Percentiles rank a stretch among this genome's conserved stretches.
These are phyloP conservation scores for Panthera tigris DNA, from an alignment of 2,113 vertebrate species.

Conservation along the genomic window DNA sequence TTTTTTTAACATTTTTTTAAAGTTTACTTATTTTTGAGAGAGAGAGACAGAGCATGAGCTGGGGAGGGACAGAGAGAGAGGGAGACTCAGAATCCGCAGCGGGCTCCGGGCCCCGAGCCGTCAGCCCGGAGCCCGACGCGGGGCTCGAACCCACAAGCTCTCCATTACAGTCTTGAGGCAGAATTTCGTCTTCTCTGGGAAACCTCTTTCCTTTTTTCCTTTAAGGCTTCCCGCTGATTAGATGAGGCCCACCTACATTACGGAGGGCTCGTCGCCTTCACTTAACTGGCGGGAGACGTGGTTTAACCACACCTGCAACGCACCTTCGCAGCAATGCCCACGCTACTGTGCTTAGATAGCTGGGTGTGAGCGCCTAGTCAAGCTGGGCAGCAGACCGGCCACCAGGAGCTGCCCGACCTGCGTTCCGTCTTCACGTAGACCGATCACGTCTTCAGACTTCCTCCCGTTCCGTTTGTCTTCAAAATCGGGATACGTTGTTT, in stretches of 20 bases:
- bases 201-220: not conserved
- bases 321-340: fast-evolving
- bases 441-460: not conserved
- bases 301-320: not conserved
- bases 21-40: too few species aligned
- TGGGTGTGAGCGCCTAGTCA: fast-evolving
- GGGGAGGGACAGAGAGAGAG: too few species aligned
- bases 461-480: not conserved
- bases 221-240: not conserved
- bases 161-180: not conserved
- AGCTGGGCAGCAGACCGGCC: fast-evolving
- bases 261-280: not conserved
- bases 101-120: too few species aligned
- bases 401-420: fast-evolving
- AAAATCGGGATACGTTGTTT: too few species aligned
- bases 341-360: fast-evolving
- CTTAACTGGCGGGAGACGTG: fast-evolving
- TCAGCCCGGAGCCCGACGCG: too few species aligned
- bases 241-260: not conserved
- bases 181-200: not conserved
- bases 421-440: fast-evolving
- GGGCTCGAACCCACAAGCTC: too few species aligned
- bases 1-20: too few species aligned
- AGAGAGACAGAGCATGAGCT: too few species aligned
- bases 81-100: too few species aligned